phyloP scores from a whole-genome alignment of 2,113 vertebrate species.

The Gymnobelideus leadbeateri region DNA sequence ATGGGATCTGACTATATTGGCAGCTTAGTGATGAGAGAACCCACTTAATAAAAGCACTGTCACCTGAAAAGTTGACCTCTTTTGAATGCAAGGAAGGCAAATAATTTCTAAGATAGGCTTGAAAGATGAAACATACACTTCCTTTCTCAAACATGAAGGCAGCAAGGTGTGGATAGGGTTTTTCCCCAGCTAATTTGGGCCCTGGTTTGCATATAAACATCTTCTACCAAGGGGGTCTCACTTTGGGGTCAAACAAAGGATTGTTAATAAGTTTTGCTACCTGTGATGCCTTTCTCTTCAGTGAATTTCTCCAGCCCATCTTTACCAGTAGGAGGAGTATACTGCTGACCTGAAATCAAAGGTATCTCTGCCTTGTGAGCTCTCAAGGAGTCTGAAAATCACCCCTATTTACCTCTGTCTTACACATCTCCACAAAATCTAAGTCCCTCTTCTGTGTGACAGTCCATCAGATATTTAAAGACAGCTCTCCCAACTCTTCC shows the following conservation, averaged over 20 bases:
- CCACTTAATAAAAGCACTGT: neutral
- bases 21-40: neutral
- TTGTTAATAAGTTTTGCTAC: neutral
- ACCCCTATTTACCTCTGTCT: too few species aligned
- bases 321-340: neutral
- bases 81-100: neutral
- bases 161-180: neutral
- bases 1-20: neutral
- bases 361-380: neutral
- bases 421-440: neutral
- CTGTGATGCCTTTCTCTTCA: neutral
- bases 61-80: neutral
- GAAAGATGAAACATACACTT: neutral
- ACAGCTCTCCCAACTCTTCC: neutral
- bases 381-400: neutral
- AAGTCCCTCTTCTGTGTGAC: too few species aligned
- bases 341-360: neutral
- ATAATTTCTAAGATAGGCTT: neutral
- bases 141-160: constrained; percentile 18
- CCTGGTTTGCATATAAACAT: neutral
- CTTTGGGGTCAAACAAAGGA: neutral
- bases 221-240: neutral
- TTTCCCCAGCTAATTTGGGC: neutral
- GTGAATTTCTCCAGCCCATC: neutral
- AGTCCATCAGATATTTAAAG: neutral